Evolutionary conservation across 2,888 invertebrate genomes (phyloP).

Genomic region (Drosophila subsilvestris): DNA sequence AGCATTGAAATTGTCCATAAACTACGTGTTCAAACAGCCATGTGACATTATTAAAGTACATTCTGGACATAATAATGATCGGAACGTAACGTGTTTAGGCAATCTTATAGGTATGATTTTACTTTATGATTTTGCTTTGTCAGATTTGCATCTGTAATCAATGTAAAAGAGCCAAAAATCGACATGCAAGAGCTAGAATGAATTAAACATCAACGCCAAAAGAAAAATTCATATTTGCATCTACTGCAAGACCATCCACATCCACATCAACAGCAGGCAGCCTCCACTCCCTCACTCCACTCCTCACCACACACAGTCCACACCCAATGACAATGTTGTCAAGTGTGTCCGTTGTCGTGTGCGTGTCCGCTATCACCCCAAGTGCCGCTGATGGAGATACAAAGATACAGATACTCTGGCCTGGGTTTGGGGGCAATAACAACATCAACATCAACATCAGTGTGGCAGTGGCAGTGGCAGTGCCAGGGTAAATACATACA

Average conservation of each 20-base stretch:
- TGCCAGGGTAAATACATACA: slow-evolving; percentile 3
- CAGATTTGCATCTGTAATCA: no score
- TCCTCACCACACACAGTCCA: background rate
- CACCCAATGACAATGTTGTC: slow-evolving; percentile 54
- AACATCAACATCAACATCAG: slow-evolving; percentile 14
- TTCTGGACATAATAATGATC: no score
- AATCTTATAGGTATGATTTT: no score
- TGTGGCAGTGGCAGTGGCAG: background rate
- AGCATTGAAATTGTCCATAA: no score
- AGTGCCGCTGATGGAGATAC: slow-evolving; percentile 47
- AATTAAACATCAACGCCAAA: background rate
- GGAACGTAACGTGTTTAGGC: no score
- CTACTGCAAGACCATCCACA: background rate
- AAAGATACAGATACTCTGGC: slow-evolving; percentile 24
- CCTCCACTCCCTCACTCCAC: background rate
- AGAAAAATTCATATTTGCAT: background rate
- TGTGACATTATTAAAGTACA: no score
- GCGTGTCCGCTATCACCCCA: slow-evolving; percentile 63
- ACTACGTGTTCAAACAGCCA: no score
- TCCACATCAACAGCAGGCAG: background rate
- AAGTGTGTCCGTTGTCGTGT: slow-evolving; percentile 59
- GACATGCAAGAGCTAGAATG: no score
- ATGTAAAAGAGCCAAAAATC: no score
- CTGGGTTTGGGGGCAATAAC: slow-evolving; percentile 15
- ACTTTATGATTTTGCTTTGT: no score